Percentiles rank a stretch among this genome's conserved stretches.
phyloP scores from a whole-genome alignment of 2,888 invertebrate genomes.

The Pheosia gnoma region DNA sequence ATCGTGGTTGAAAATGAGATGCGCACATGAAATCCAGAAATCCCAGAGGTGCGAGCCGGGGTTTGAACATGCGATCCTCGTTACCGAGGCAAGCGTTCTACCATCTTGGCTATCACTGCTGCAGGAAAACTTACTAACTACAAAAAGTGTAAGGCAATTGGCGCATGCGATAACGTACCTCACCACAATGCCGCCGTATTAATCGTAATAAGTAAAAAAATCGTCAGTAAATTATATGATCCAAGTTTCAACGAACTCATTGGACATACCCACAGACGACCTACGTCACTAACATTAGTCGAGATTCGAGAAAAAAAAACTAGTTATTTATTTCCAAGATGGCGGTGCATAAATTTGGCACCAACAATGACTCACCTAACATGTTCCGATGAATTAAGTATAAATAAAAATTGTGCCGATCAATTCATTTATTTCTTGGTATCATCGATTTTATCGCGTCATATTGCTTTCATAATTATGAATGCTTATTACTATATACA shows the following conservation, averaged over 20 bases:
- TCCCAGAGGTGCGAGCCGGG: no score
- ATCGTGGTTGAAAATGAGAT: no score
- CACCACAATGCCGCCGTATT: no score
- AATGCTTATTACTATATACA: no score
- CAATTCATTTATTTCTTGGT: conserved; percentile 16
- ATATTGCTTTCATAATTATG: conserved; percentile 11
- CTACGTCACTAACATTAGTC: conserved; percentile 30
- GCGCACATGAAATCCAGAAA: no score
- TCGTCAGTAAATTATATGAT: conserved; percentile 30
- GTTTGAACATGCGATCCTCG: no score
- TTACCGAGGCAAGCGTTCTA: no score
- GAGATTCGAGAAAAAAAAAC: conserved; percentile 14
- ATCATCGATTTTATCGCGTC: conserved; percentile 19
- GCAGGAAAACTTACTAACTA: no score
- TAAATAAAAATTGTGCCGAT: conserved; percentile 13
- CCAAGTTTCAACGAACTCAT: conserved; percentile 15
- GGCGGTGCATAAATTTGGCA: conserved; percentile 34
- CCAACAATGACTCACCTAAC: conserved; percentile 34
- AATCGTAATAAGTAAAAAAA: no score
- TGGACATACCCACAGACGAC: conserved; percentile 9
- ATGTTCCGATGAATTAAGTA: conserved; percentile 33
- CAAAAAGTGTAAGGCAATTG: no score
- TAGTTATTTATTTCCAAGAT: conserved; percentile 23
- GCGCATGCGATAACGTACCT: no score
- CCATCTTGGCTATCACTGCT: no score